Evolutionary conservation across 2,797 vertebrate species (phyloP).

Genomic region (Phoeniculus purpureus): DNA sequence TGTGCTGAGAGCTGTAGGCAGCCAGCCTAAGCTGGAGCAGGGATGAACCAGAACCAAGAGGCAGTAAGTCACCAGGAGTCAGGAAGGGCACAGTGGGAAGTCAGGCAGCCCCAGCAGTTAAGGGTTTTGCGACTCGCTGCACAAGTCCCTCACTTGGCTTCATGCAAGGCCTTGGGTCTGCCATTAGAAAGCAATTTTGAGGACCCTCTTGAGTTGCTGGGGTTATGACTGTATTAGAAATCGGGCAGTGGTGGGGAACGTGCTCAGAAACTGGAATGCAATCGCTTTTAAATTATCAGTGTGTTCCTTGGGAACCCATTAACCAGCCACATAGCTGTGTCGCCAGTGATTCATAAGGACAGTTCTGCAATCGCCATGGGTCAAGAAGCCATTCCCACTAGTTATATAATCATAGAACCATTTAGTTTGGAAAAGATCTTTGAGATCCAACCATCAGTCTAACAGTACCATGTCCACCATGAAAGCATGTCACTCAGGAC

Average conservation of each 20-base stretch:
- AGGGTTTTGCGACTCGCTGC: not conserved
- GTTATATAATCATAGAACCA: not conserved
- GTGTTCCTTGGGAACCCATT: accelerated
- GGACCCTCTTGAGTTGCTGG: not conserved
- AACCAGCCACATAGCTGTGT: not conserved
- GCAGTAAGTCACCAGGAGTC: slow-evolving; percentile 21
- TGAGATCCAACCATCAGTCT: not conserved
- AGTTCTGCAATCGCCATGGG: not conserved
- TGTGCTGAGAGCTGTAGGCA: slow-evolving; percentile 46
- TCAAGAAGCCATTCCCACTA: not conserved
- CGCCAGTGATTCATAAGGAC: not conserved
- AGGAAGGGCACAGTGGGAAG: slow-evolving; percentile 40
- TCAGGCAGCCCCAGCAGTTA: not conserved
- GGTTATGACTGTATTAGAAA: not conserved
- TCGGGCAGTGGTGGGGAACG: not conserved
- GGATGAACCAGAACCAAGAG: slow-evolving; percentile 49
- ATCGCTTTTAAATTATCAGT: accelerated
- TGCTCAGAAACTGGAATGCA: not conserved
- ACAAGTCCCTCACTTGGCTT: not conserved
- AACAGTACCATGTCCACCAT: not conserved
- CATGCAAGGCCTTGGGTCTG: not conserved
- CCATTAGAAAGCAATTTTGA: not conserved
- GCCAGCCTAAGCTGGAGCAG: not conserved
- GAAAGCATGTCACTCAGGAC: not conserved
- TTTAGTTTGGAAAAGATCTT: not conserved